Percentiles rank a stretch among this genome's conserved stretches.
These are phyloP conservation scores for Trypoxylus dichotomus DNA, from an alignment of 1,140 invertebrate species.

Conservation along the genomic window DNA sequence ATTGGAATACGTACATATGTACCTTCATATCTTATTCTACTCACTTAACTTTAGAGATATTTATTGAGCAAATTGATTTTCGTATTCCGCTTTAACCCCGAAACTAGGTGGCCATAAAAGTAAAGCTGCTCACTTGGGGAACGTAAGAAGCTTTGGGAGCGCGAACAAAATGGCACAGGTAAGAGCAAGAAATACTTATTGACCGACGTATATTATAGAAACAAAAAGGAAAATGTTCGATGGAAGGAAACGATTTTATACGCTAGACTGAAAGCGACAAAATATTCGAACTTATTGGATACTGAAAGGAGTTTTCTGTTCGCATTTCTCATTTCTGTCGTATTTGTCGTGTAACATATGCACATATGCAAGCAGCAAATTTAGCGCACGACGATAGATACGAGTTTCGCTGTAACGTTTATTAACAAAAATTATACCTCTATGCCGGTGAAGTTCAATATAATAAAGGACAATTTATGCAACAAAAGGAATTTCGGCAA, in stretches of 20 bases:
- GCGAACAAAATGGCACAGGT: conserved; percentile 12
- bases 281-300: background rate
- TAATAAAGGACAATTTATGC: too few species aligned
- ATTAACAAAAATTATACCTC: too few species aligned
- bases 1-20: background rate
- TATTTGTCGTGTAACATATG: too few species aligned
- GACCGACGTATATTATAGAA: conserved; percentile 20
- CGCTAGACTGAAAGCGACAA: background rate
- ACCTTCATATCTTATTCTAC: background rate
- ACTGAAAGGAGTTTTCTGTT: background rate
- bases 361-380: too few species aligned
- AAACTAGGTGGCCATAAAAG: background rate
- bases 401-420: too few species aligned
- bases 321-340: background rate
- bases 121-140: background rate
- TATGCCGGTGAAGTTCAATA: too few species aligned
- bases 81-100: conserved; percentile 1
- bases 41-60: conserved; percentile 12
- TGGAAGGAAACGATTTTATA: background rate
- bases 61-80: conserved; percentile 17
- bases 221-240: conserved; percentile 16
- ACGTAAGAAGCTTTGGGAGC: conserved; percentile 9
- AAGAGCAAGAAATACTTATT: conserved; percentile 15
- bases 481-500: too few species aligned
- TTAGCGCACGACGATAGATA: too few species aligned